These are phyloP conservation scores for Episyrphus balteatus DNA, from an alignment of 1,140 invertebrate genomes.

Conservation along the genomic window DNA sequence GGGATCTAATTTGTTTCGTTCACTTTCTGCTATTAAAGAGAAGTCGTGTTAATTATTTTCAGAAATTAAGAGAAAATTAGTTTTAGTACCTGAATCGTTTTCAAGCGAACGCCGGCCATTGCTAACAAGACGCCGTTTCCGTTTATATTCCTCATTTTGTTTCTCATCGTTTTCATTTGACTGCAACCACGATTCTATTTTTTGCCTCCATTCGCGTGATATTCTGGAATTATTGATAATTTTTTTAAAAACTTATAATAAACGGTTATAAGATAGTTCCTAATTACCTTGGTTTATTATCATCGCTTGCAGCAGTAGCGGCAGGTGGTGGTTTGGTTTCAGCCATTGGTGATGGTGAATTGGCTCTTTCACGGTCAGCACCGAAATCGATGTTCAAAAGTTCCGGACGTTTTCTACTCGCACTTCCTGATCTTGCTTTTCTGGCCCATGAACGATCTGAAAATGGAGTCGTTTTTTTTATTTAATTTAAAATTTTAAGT, in stretches of 20 bases:
- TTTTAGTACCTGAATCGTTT: constrained; percentile 58
- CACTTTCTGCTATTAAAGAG: constrained; percentile 48
- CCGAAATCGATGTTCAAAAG: constrained; percentile 57
- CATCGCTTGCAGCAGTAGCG: constrained; percentile 34
- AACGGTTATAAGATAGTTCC: no score
- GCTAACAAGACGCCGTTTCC: constrained; percentile 49
- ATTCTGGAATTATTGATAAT: constrained; percentile 15
- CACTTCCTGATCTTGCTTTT: constrained; percentile 56
- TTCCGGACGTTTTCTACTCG: constrained; percentile 52
- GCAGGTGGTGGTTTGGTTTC: constrained; percentile 29
- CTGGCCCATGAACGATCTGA: constrained; percentile 79
- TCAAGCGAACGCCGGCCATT: constrained; percentile 64
- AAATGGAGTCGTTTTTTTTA: no score
- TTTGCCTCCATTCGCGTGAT: constrained; percentile 67
- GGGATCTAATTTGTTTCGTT: constrained; percentile 57
- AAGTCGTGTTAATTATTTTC: neutral
- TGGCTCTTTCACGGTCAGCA: constrained; percentile 58
- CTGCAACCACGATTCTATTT: constrained; percentile 82
- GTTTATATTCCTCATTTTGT: constrained; percentile 51
- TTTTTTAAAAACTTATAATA: neutral
- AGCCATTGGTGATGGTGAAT: constrained; percentile 52
- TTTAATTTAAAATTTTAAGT: no score
- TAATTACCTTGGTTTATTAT: constrained; percentile 39
- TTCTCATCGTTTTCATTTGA: constrained; percentile 76
- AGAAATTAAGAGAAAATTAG: neutral